phyloP scores from a whole-genome alignment of 1,140 invertebrate genomes.

The Sesamia nonagrioides region DNA sequence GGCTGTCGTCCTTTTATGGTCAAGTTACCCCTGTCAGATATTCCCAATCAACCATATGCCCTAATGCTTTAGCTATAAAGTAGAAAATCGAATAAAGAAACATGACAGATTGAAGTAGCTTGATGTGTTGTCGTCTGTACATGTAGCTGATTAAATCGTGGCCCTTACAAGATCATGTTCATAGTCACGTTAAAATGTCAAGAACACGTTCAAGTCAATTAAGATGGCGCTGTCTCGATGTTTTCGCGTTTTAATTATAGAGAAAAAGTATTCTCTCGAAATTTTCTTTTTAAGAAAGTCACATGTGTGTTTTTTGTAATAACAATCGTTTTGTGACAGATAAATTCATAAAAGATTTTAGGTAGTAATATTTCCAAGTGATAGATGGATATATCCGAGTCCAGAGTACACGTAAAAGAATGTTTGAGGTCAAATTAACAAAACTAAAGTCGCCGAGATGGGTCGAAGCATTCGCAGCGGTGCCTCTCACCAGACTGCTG shows the following conservation, averaged over 20 bases:
- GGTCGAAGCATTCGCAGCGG: not conserved
- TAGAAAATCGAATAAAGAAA: too few species aligned
- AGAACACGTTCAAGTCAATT: not conserved
- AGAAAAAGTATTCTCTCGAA: not conserved
- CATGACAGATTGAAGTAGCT: too few species aligned
- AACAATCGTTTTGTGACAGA: not conserved
- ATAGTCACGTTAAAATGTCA: not conserved
- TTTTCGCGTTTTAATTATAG: not conserved
- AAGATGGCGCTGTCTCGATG: not conserved
- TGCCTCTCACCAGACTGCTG: slow-evolving; percentile 15
- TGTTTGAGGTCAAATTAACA: slow-evolving; percentile 17
- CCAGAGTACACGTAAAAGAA: not conserved
- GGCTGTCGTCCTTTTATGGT: too few species aligned
- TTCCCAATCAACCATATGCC: too few species aligned
- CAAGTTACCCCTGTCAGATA: too few species aligned
- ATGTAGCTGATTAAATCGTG: too few species aligned
- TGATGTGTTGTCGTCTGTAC: too few species aligned
- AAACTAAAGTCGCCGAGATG: not conserved
- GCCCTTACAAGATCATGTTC: slow-evolving; percentile 2
- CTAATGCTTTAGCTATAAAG: too few species aligned
- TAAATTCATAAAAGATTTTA: not conserved
- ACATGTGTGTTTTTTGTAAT: too few species aligned
- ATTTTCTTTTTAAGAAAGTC: not conserved
- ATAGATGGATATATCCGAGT: not conserved
- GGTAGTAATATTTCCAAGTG: not conserved